A percentile compares a stretch with the other conserved stretches of the same genome.
Evolutionary conservation across 64 coral and sea anemone species (phyloP).

Genomic region (Pachyseris speciosa): DNA sequence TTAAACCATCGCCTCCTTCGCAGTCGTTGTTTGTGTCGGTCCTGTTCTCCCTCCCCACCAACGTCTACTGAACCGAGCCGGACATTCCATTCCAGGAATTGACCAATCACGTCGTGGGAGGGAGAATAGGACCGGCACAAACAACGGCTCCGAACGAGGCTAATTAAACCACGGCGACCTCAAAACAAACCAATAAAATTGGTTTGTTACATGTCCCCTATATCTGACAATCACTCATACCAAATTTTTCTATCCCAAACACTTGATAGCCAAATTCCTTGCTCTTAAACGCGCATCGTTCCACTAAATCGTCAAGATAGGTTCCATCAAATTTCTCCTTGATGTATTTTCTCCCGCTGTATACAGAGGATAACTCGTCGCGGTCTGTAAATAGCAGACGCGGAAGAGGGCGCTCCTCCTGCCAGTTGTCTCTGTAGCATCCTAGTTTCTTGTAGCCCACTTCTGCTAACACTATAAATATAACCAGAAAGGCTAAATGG

Average conservation of each 20-base stretch:
- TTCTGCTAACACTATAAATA: background rate
- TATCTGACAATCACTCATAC: too few relatives aligned
- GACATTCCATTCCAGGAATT: too few relatives aligned
- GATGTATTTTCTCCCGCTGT: slow-evolving; percentile 1
- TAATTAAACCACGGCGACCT: too few relatives aligned
- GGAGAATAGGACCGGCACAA: too few relatives aligned
- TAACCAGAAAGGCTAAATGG: background rate
- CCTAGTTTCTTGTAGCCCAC: background rate
- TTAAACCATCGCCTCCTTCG: too few relatives aligned
- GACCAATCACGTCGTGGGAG: too few relatives aligned
- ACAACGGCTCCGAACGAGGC: too few relatives aligned
- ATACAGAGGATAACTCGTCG: background rate
- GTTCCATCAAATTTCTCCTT: background rate
- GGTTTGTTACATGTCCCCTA: too few relatives aligned
- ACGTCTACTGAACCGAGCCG: too few relatives aligned
- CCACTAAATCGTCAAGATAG: slow-evolving; percentile 8
- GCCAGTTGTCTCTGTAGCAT: slow-evolving; percentile 14
- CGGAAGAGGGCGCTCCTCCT: background rate
- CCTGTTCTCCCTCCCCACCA: too few relatives aligned
- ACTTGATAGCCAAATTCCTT: background rate
- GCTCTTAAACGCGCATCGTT: background rate
- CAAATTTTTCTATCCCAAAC: slow-evolving; percentile 33
- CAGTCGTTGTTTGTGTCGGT: too few relatives aligned
- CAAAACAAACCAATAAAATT: too few relatives aligned
- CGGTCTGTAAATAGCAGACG: slow-evolving; percentile 15